Base-by-base conservation (phyloP, 2,797 vertebrate species). In the Aselliscus stoliczkanus region DNA sequence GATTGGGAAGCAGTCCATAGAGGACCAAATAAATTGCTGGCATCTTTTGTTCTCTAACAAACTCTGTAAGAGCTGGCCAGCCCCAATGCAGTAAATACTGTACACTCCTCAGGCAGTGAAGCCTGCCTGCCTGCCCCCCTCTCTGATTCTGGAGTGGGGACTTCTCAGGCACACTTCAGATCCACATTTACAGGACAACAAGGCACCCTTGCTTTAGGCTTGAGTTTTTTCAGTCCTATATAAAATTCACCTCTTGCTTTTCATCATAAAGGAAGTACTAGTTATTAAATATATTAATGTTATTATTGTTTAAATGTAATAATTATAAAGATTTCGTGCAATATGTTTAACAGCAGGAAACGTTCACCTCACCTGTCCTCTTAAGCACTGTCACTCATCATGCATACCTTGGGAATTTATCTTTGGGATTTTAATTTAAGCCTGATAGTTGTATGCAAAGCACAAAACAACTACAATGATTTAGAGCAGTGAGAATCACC, bases 341-440 rank as follows among this genome's bases (percentile, higher is more conserved):
- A n/a, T 81, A 64, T 14, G 10, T 88, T 70, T 80, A 89, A 88
- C 34, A 70, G 20, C 13, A 92, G 60, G 64, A 92, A 87, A 8
- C 7, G 54, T 34, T n/a, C 37, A 42, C n/a, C 50, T 87, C 56
- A 85, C 47, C 72, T 88, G 29, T 58, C 58, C 31, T 88, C 65
- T 80, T 65, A 88, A 31, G 7, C 39, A 90, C 39, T 60, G 31
- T 70, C 17, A n/a, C 29, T 13, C n/a, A 87, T 47, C 44, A 29
- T 4, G 5, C 12, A 54, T 39, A 72, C 9, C 54, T 92, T 37
- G 39, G 70, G 62, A 82, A 93, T 27, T 93, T 67, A 93, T 37
- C 58, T 85, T 88, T 60, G 27, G 54, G 31, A 47, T 72, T 96
- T 96, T 88, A 82, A 94, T 70, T 77, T 91, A 92, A 95, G 23